Evolutionary conservation across 2,797 vertebrate species (phyloP), one percentile per base, ranked within the genome.

Genomic region (Eremophila alpestris): DNA sequence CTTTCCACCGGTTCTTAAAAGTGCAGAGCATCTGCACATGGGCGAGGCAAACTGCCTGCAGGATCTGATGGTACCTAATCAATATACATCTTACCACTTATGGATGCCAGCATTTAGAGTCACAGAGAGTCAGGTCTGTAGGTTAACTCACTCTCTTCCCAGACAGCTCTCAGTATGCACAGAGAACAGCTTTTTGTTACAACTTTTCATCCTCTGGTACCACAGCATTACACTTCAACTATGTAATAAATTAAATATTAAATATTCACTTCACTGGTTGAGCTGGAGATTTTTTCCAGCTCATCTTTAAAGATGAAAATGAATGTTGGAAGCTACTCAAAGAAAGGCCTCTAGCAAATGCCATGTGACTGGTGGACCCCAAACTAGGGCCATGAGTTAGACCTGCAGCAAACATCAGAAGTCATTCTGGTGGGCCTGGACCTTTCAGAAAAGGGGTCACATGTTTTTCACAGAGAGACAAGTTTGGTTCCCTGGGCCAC

Each of bases 71-170:
- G 81, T 94, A 81, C 17, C 65, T 76, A 82, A 95, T 97, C 96
- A 89, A 95, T 92, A 96, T 21, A 78, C 56, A 83, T 76, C 90
- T 93, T 85, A 83, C 94, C 89, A 83, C 76, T 95, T 83, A 86
- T 4, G 93, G 87, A 94, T 67, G 71, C 51, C 49, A 83, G 59
- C 21, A 5, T 69, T 92, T 64, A 78, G 43, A 90, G 83, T 5
- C 63, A 26, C 41, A 67, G 64, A 91, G 40, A 84, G 43, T 51
- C 41, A 55, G 40, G 26, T 85, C 79, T 90, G 55, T 40, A 63
- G 40, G 74, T 96, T 83, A 95, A 93, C 86, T 80, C 82, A 16
- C 45, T 86, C 32, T 54, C 26, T 89, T 69, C 92, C 75, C 30
- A 83, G 36, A 3, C 23, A 58, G 70, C 26, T 63, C 52, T 83